Percentiles rank a stretch among this genome's conserved stretches.
Conservation (phyloP, 2,888 invertebrate genomes). For the Archaeoteleia sp. region DNA sequence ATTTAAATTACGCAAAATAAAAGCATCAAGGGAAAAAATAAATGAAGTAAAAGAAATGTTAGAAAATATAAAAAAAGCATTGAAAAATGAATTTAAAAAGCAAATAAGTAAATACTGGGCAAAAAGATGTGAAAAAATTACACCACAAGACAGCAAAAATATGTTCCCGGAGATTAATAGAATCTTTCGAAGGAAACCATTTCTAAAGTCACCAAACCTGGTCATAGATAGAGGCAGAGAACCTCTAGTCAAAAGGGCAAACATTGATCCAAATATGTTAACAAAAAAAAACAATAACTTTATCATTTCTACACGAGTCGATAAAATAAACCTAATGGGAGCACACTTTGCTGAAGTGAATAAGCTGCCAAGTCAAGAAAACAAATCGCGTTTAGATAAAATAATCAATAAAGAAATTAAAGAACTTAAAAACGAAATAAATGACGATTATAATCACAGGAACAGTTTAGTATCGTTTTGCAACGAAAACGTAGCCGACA, state of each 20-base stretch:
- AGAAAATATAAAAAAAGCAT: not conserved
- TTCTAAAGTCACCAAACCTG: too few relatives aligned
- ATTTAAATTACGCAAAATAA: slow-evolving; percentile 1
- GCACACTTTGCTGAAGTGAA: slow-evolving; percentile 11
- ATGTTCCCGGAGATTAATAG: slow-evolving; percentile 21
- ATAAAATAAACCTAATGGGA: slow-evolving; percentile 20
- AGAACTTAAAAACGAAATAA: not conserved
- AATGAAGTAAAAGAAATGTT: not conserved
- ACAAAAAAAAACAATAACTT: slow-evolving; percentile 7
- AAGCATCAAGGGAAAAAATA: not conserved
- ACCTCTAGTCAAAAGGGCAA: not conserved
- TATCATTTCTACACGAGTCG: slow-evolving; percentile 3
- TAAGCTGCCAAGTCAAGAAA: not conserved
- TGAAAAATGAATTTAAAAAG: slow-evolving; percentile 15
- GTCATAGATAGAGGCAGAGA: not conserved
- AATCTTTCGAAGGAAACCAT: slow-evolving; percentile 5
- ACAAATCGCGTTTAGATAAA: not conserved
- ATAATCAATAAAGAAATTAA: not conserved
- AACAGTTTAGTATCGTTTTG: not conserved
- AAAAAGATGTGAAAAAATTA: slow-evolving; percentile 3
- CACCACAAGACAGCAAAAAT: not conserved
- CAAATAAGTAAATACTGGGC: slow-evolving; percentile 12
- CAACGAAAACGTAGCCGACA: not conserved
- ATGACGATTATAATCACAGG: not conserved
- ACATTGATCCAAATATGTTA: not conserved